phyloP scores from a whole-genome alignment of 2,888 invertebrate species.

The Cheilosia urbana region DNA sequence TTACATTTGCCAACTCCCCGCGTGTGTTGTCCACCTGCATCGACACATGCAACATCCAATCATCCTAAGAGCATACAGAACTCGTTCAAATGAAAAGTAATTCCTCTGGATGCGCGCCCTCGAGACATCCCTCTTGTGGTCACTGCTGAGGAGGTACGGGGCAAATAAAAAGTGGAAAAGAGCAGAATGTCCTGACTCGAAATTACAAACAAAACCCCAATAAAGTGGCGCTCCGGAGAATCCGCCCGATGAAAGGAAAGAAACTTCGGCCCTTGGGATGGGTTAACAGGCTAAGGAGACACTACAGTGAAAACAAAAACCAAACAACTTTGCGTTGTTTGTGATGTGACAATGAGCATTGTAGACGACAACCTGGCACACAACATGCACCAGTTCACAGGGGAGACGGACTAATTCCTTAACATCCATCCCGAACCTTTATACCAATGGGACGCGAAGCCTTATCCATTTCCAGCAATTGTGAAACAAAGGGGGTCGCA shows the following conservation, averaged over 20 bases:
- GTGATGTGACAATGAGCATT: conserved; percentile 63
- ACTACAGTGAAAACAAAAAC: not conserved
- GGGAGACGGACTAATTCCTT: conserved; percentile 55
- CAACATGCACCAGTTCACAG: conserved; percentile 38
- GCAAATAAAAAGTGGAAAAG: not conserved
- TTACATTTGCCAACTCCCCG: no score
- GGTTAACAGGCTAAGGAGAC: not conserved
- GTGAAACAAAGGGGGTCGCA: conserved; percentile 17
- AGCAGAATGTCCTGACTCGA: conserved; percentile 39
- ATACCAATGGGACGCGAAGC: not conserved
- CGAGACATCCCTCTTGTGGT: not conserved
- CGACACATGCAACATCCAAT: no score
- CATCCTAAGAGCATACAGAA: no score
- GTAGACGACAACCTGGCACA: conserved; percentile 49
- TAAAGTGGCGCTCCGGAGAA: conserved; percentile 54
- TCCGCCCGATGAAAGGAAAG: conserved; percentile 22
- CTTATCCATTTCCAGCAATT: not conserved
- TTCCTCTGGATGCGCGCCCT: no score
- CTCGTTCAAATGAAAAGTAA: no score
- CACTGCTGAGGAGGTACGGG: not conserved
- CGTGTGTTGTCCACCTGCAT: no score
- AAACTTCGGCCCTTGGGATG: conserved; percentile 20
- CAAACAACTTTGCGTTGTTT: conserved; percentile 45
- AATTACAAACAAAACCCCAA: conserved; percentile 62
- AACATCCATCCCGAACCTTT: conserved; percentile 31